A percentile compares a stretch with the other conserved stretches of the same genome.
Conservation (phyloP, 2,888 invertebrate species). For the Callinectes sapidus region DNA sequence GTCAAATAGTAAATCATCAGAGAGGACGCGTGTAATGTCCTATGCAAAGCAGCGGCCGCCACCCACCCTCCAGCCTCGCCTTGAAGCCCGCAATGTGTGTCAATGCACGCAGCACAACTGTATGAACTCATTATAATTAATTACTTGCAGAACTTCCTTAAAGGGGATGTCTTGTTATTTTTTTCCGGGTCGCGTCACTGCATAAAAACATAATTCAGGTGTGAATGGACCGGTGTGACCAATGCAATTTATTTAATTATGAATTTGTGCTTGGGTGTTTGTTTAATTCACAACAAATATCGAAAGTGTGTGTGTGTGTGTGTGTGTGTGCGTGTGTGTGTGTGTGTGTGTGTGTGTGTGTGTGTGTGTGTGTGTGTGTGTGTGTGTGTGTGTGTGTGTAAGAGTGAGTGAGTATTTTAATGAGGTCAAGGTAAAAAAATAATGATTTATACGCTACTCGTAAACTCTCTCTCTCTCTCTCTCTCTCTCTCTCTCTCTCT, state of each 20-base stretch:
- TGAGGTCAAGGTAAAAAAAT: constrained; percentile 31
- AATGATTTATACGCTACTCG: constrained; percentile 4
- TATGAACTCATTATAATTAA: constrained; percentile 50
- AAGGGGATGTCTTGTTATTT: constrained; percentile 42
- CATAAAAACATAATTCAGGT: constrained; percentile 28
- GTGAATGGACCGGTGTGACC: constrained; percentile 26
- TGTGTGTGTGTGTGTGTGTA: constrained; percentile 24
- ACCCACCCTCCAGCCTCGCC: background rate
- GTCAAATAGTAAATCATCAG: background rate
- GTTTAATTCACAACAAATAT: background rate
- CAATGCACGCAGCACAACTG: background rate
- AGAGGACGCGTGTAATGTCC: background rate
- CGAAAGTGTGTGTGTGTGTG: constrained; percentile 25
- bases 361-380: constrained; percentile 30
- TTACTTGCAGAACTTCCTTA: constrained; percentile 40
- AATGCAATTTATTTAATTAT: constrained; percentile 33
- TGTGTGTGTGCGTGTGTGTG: constrained; percentile 40
- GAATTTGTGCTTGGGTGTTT: constrained; percentile 3
- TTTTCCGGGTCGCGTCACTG: constrained; percentile 34
- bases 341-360: constrained; percentile 34
- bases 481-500: constrained; percentile 25
- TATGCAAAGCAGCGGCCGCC: constrained; percentile 4
- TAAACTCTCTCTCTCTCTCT: background rate
- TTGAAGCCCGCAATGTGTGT: constrained; percentile 35
- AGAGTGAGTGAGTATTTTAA: background rate